These are phyloP conservation scores for Mixornis gularis DNA, from an alignment of 2,113 vertebrate genomes.

Conservation along the genomic window DNA sequence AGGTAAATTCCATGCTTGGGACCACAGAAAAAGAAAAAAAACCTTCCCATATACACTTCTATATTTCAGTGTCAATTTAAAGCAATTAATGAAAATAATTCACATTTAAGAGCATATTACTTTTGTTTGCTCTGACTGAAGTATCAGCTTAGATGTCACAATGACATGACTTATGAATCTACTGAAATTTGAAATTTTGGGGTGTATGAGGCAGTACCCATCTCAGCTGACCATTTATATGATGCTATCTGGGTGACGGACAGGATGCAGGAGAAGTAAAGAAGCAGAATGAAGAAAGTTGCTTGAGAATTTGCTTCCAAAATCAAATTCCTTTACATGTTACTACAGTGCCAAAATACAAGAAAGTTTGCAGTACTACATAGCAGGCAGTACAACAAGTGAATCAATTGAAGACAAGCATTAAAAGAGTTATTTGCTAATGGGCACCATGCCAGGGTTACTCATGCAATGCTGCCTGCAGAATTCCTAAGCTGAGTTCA, in stretches of 20 bases:
- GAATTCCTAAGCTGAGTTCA: conserved; percentile 81
- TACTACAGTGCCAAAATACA: conserved; percentile 43
- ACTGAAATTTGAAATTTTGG: neutral
- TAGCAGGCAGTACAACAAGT: conserved; percentile 69
- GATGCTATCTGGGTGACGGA: neutral
- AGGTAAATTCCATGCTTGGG: neutral
- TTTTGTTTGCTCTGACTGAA: neutral
- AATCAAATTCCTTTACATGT: conserved; percentile 32
- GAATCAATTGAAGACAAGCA: conserved; percentile 78
- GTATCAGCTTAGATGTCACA: neutral
- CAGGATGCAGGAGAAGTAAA: neutral
- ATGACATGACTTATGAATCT: neutral
- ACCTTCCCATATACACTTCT: neutral
- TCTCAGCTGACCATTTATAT: neutral
- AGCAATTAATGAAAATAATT: neutral
- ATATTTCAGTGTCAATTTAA: neutral
- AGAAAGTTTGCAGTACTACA: conserved; percentile 53
- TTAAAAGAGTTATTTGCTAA: conserved; percentile 83
- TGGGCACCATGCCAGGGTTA: conserved; percentile 78
- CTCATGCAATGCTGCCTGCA: conserved; percentile 76
- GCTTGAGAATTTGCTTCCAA: conserved; percentile 11
- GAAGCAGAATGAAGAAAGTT: conserved; percentile 14
- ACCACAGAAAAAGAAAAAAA: neutral
- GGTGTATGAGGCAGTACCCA: neutral
- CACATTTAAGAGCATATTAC: neutral